Evolutionary conservation across 2,113 vertebrate species (phyloP), one percentile per base, ranked within the genome.

Genomic region (Oreochromis aureus): DNA sequence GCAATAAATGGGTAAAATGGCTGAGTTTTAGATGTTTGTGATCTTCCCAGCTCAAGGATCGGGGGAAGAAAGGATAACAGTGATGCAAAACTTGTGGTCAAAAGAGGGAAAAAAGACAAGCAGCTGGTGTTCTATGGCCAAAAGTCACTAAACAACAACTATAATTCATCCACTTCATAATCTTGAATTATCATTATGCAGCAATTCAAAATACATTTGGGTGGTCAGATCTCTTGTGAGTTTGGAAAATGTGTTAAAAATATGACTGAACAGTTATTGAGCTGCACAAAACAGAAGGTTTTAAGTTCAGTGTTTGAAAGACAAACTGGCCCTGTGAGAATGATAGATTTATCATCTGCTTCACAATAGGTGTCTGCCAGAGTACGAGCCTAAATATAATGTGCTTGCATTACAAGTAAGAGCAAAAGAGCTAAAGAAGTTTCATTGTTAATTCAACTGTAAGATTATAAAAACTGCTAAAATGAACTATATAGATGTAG

Each of bases 301-400:
- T 76, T 85, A 36, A 76, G 76, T 81, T 78, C 56, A 80, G 80
- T 76, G 51, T 87, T 39, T 76, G 88, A 83, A 93, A 92, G 80
- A 30, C 18, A 84, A 85, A 56, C 48, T 78, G 44, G 81, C 36
- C 80, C 24, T 10, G 6, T 66, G 2, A 7, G 84, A 84, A 85
- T 83, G 79, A 91, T 86, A 85, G 87, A 63, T 89, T 87, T 69
- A 56, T 92, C 89, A 86, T 87, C 82, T 89, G 88, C 81, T 89
- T 44, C 55, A 30, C 27, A 73, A 48, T 27, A 69, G 12, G 6
- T 4, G 22, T 51, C 46, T 58, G 90, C 85, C 85, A 91, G 87
- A 44, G 81, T 69, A 84, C 5, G 16, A 24, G 41, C 41, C 46
- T 30, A 18, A 83, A 84, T 61, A 27, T 41, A 61, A 59, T 89